Percentiles rank a stretch among this genome's conserved stretches.
These are phyloP conservation scores for Oreochromis tanganicae DNA, from an alignment of 2,113 vertebrate genomes.

Conservation along the genomic window DNA sequence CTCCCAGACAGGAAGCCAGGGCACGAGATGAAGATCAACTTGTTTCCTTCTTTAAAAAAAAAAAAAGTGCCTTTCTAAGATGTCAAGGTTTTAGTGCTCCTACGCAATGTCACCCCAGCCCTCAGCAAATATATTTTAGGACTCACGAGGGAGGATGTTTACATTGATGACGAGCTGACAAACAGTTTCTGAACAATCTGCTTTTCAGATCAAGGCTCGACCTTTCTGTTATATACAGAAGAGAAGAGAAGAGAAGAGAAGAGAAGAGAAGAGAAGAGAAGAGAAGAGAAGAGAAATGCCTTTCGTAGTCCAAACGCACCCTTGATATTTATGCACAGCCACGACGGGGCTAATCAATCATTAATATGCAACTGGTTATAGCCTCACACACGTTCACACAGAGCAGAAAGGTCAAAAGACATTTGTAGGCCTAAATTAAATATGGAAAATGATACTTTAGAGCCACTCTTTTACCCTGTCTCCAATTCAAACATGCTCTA, in stretches of 20 bases:
- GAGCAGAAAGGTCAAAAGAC: constrained; percentile 55
- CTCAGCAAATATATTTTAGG: neutral
- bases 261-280: neutral
- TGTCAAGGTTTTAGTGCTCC: neutral
- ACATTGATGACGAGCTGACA: neutral
- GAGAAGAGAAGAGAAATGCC: neutral
- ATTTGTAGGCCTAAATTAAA: constrained; percentile 35
- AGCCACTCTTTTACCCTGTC: neutral
- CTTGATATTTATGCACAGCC: constrained; percentile 52
- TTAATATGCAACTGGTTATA: constrained; percentile 54
- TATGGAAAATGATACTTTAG: constrained; percentile 19
- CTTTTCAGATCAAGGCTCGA: neutral
- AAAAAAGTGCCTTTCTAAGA: neutral
- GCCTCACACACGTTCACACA: neutral
- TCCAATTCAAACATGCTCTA: neutral
- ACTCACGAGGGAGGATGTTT: neutral
- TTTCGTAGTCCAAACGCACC: neutral
- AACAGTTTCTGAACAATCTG: neutral
- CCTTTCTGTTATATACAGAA: neutral
- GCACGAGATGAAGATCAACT: constrained; percentile 6
- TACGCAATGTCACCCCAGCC: constrained; percentile 3
- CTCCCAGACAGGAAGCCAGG: constrained; percentile 39
- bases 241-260: neutral
- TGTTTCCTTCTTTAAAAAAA: constrained; percentile 25
- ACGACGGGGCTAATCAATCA: constrained; percentile 55